Evolutionary conservation across 2,888 invertebrate genomes (phyloP).

Genomic region (Dromius quadrimaculatus): DNA sequence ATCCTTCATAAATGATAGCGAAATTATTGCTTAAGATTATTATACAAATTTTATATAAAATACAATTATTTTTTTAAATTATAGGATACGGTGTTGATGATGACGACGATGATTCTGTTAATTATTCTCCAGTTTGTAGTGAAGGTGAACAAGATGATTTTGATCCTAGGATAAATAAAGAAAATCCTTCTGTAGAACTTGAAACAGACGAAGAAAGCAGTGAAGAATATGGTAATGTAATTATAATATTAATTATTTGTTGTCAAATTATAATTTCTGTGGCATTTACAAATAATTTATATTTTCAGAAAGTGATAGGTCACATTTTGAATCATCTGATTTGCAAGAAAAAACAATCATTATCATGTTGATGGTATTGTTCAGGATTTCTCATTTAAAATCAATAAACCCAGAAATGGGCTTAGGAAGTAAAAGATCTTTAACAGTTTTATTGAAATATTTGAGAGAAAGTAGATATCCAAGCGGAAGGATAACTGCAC

Average conservation of each 20-base stretch:
- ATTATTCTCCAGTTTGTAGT: slow-evolving; percentile 78
- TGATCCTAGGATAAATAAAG: neutral
- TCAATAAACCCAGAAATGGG: slow-evolving; percentile 10
- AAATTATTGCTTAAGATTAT: no score
- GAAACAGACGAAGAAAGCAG: slow-evolving; percentile 28
- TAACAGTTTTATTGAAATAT: slow-evolving; percentile 43
- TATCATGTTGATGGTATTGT: slow-evolving; percentile 45
- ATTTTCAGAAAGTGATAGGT: slow-evolving; percentile 37
- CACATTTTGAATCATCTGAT: slow-evolving; percentile 38
- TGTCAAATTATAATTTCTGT: slow-evolving; percentile 2
- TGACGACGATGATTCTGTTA: slow-evolving; percentile 68
- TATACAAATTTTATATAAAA: no score
- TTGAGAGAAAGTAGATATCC: slow-evolving; percentile 42
- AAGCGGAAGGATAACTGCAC: slow-evolving; percentile 24
- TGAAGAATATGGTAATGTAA: slow-evolving; percentile 24
- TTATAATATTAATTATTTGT: neutral
- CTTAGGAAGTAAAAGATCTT: slow-evolving; percentile 19
- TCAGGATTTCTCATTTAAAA: slow-evolving; percentile 32
- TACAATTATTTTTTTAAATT: no score
- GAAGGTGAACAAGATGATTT: slow-evolving; percentile 66
- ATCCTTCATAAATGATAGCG: no score
- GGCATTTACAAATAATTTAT: no score
- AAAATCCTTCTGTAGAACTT: slow-evolving; percentile 3
- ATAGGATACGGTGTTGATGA: slow-evolving; percentile 30
- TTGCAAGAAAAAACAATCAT: slow-evolving; percentile 43